Conservation (phyloP, 2,888 invertebrate species). For the Dolichopus griseipennis region DNA sequence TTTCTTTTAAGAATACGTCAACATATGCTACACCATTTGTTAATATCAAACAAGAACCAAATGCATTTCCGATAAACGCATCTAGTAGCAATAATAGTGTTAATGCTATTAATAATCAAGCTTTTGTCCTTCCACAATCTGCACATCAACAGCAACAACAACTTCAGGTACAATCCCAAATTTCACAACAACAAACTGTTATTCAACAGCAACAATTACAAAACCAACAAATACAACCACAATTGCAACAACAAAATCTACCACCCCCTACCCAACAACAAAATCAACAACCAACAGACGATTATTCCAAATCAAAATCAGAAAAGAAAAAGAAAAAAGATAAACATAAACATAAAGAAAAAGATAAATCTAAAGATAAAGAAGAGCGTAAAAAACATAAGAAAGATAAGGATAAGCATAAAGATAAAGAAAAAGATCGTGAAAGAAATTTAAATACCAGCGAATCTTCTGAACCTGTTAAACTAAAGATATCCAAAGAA, state of each 20-base stretch:
- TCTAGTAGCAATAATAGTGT: background rate
- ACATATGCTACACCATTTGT: background rate
- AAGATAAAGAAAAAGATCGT: constrained; percentile 31
- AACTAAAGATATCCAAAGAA: constrained; percentile 54
- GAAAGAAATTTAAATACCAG: constrained; percentile 18
- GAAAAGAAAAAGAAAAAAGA: constrained; percentile 63
- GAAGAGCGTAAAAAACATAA: constrained; percentile 66
- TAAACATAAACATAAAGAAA: constrained; percentile 72
- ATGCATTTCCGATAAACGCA: background rate
- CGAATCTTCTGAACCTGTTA: constrained; percentile 33
- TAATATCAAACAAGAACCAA: background rate
- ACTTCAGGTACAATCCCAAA: background rate
- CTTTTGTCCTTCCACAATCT: background rate
- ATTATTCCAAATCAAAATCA: constrained; percentile 22
- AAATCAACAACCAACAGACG: constrained; percentile 15
- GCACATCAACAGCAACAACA: background rate
- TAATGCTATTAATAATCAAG: background rate
- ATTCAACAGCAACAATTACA: background rate
- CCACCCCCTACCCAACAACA: constrained; percentile 32
- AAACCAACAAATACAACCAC: constrained; percentile 22
- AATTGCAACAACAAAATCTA: constrained; percentile 21
- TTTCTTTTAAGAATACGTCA: background rate
- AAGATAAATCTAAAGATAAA: constrained; percentile 63
- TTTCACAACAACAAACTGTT: background rate
- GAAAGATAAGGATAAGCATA: constrained; percentile 52